Conservation (phyloP, 2,888 invertebrate genomes). For the Calliscelio sp. region DNA sequence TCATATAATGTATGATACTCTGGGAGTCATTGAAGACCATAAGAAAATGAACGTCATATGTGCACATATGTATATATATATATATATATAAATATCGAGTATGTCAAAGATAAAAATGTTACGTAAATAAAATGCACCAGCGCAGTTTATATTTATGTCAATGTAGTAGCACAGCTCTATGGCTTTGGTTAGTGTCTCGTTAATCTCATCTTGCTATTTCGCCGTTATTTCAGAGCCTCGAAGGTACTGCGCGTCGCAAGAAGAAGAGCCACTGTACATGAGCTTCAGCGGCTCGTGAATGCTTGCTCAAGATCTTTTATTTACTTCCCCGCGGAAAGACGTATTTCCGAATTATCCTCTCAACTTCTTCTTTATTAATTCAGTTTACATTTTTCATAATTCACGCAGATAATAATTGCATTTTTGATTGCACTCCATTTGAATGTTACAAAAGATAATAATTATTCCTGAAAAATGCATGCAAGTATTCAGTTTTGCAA, state of each 20-base stretch:
- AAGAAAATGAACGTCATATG: neutral
- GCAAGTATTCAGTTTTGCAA: too few species aligned
- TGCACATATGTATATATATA: constrained; percentile 1
- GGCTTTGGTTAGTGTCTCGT: constrained; percentile 52
- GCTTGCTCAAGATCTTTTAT: constrained; percentile 53
- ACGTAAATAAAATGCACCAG: constrained; percentile 24
- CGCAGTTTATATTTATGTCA: constrained; percentile 46
- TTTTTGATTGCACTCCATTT: neutral
- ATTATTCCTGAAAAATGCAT: too few species aligned
- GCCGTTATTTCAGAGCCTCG: constrained; percentile 59
- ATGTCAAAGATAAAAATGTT: constrained; percentile 11
- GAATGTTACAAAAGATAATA: neutral
- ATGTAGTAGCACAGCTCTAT: constrained; percentile 35
- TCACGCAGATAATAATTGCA: constrained; percentile 32
- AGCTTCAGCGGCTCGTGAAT: constrained; percentile 55
- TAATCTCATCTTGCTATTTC: constrained; percentile 52
- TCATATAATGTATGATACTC: too few species aligned
- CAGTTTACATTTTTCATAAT: constrained; percentile 45
- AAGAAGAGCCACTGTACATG: constrained; percentile 45
- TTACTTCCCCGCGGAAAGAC: constrained; percentile 49
- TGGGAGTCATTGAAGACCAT: neutral
- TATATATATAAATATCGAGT: constrained; percentile 1
- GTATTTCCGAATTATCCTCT: constrained; percentile 58
- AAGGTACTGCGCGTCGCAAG: constrained; percentile 31
- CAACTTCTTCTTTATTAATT: constrained; percentile 40